These are phyloP conservation scores for Bufo bufo DNA, from an alignment of 2,113 vertebrate genomes.

Conservation along the genomic window DNA sequence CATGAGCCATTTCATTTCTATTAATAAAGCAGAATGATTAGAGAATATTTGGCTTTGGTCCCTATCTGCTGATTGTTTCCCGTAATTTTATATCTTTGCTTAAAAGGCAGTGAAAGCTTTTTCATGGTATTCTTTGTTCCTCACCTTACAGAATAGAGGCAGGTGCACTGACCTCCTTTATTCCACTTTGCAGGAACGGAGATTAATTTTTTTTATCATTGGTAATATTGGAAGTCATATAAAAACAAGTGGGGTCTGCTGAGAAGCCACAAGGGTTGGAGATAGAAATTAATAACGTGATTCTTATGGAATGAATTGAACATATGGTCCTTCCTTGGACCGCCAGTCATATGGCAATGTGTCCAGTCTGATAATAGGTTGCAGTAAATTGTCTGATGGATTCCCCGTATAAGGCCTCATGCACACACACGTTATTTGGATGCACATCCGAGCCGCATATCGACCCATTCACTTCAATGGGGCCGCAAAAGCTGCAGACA, in stretches of 20 bases:
- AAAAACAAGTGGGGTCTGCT: background rate
- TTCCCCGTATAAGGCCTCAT: too few species aligned
- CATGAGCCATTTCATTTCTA: background rate
- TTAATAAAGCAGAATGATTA: constrained; percentile 36
- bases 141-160: constrained; percentile 2
- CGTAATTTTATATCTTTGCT: constrained; percentile 23
- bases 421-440: too few species aligned
- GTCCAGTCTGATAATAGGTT: background rate
- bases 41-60: constrained; percentile 28
- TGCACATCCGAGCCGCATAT: too few species aligned
- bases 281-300: background rate
- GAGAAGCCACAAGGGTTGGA: background rate
- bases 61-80: constrained; percentile 37
- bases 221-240: background rate
- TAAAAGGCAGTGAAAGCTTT: constrained; percentile 25
- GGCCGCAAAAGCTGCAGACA: too few species aligned
- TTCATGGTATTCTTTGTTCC: constrained; percentile 16
- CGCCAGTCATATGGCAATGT: background rate
- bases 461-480: too few species aligned
- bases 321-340: background rate
- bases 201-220: background rate
- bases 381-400: too few species aligned
- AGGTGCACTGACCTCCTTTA: background rate
- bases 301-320: background rate
- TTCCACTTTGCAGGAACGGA: background rate